phyloP scores from a whole-genome alignment of 2,888 invertebrate genomes.

The Polyploca ridens region DNA sequence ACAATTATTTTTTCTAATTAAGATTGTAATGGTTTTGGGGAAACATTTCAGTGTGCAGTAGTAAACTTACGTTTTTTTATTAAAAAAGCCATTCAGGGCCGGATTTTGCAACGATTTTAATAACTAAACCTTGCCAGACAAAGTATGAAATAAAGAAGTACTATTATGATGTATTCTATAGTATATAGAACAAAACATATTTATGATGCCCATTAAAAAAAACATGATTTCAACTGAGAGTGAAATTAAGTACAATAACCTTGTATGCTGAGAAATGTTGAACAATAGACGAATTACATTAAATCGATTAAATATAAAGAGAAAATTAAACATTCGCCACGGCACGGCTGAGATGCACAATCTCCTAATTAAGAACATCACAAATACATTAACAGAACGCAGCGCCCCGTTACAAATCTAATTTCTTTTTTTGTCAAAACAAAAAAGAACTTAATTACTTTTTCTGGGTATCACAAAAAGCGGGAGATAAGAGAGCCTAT shows the following conservation, averaged over 20 bases:
- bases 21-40: background rate
- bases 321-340: conserved; percentile 24
- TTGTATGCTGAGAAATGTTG: background rate
- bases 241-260: too few relatives aligned
- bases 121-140: too few relatives aligned
- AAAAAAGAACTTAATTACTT: conserved; percentile 80
- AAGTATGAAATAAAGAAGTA: too few relatives aligned
- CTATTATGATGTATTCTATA: too few relatives aligned
- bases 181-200: too few relatives aligned
- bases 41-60: background rate
- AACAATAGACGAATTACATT: background rate
- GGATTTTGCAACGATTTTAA: background rate
- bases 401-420: conserved; percentile 59
- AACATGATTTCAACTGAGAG: too few relatives aligned
- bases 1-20: background rate
- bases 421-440: conserved; percentile 68
- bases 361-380: conserved; percentile 71
- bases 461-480: conserved; percentile 72
- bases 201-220: too few relatives aligned
- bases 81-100: background rate
- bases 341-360: conserved; percentile 32
- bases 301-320: background rate
- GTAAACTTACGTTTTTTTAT: background rate
- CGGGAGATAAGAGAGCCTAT: conserved; percentile 71
- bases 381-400: conserved; percentile 70